A percentile compares a stretch with the other conserved stretches of the same genome.
Evolutionary conservation across 2,888 invertebrate genomes (phyloP).

Genomic region (Temnothorax ravouxi): DNA sequence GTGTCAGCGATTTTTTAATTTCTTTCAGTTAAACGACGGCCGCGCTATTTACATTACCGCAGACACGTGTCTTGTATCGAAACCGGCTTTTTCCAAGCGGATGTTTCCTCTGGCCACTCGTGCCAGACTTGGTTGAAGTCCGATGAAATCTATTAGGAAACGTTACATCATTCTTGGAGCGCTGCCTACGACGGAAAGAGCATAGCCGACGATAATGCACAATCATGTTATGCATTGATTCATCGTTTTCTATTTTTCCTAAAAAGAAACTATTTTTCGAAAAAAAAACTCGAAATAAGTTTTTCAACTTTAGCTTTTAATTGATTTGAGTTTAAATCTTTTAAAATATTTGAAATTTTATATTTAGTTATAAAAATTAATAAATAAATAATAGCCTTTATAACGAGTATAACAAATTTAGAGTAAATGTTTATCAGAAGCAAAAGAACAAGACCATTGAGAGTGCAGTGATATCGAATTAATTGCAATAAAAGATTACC

Average conservation of each 20-base stretch:
- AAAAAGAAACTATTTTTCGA: background rate
- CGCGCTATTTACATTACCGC: slow-evolving; percentile 63
- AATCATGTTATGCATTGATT: slow-evolving; percentile 17
- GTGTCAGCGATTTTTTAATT: background rate
- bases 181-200: slow-evolving; percentile 54
- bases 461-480: background rate
- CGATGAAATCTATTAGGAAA: slow-evolving; percentile 68
- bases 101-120: slow-evolving; percentile 49
- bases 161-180: slow-evolving; percentile 71
- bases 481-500: slow-evolving; percentile 10
- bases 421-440: background rate
- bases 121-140: slow-evolving; percentile 50
- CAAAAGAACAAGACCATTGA: background rate
- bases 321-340: background rate
- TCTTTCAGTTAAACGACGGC: background rate
- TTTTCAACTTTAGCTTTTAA: background rate
- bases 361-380: background rate
- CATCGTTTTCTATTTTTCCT: background rate
- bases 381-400: background rate
- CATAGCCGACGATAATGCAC: background rate
- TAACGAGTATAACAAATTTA: background rate
- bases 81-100: slow-evolving; percentile 61
- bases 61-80: slow-evolving; percentile 50
- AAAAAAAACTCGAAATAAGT: background rate
- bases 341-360: slow-evolving; percentile 5